A percentile compares a stretch with the other conserved stretches of the same genome.
Conservation (phyloP, 2,113 vertebrate genomes). For the Etia nguti region DNA sequence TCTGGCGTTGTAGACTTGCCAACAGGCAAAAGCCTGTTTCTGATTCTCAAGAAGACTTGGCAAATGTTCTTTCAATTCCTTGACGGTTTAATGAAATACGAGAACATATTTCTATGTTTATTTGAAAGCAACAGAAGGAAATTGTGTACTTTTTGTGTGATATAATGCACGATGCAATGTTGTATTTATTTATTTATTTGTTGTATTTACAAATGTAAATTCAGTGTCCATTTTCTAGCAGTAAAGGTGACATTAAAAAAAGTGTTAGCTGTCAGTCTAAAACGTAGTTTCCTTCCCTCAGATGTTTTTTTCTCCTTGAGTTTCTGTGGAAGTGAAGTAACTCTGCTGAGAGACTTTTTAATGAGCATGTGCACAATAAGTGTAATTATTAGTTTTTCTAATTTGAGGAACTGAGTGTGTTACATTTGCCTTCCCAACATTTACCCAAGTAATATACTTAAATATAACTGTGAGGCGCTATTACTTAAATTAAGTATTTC, state of each 20-base stretch:
- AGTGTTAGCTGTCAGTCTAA: not conserved
- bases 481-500: not conserved
- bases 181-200: not conserved
- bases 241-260: not conserved
- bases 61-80: not conserved
- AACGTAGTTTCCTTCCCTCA: accelerated
- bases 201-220: not conserved
- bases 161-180: not conserved
- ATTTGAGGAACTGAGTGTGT: not conserved
- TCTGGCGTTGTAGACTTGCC: not conserved
- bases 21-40: not conserved
- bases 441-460: not conserved
- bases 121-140: not conserved
- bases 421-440: not conserved
- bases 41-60: not conserved
- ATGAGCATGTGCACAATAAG: not conserved
- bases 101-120: not conserved
- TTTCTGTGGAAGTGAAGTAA: not conserved
- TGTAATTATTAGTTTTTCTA: not conserved
- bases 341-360: not conserved
- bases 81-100: not conserved
- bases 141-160: not conserved
- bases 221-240: not conserved
- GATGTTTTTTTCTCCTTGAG: not conserved
- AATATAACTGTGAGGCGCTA: not conserved